These are phyloP conservation scores for Hippocampus guttulatus DNA, from an alignment of 2,113 vertebrate genomes.

Conservation along the genomic window DNA sequence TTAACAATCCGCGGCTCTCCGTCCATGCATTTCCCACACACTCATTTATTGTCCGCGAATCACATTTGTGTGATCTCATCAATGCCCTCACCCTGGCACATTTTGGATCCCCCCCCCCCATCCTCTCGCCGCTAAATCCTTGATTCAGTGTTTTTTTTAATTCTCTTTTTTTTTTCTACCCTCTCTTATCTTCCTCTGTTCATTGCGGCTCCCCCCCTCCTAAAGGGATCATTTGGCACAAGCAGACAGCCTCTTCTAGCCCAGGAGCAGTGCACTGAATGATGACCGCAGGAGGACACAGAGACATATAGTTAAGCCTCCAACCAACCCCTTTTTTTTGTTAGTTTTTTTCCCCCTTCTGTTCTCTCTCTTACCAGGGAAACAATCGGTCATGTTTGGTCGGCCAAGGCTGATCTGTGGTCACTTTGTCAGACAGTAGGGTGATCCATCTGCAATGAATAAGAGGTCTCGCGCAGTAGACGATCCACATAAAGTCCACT, in stretches of 20 bases:
- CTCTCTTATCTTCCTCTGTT: slow-evolving; percentile 12
- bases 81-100: slow-evolving; percentile 8
- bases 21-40: slow-evolving; percentile 19
- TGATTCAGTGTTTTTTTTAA: neutral
- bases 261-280: slow-evolving; percentile 45
- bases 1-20: neutral
- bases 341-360: no score
- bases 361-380: slow-evolving; percentile 20
- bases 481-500: neutral
- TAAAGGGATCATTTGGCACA: slow-evolving; percentile 40
- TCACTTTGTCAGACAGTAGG: neutral
- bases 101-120: slow-evolving; percentile 14
- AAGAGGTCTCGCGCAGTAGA: neutral
- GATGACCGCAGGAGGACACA: slow-evolving; percentile 31
- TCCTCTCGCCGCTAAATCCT: slow-evolving; percentile 22
- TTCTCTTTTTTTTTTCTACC: neutral
- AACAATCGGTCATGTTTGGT: slow-evolving; percentile 27
- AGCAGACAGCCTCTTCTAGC: slow-evolving; percentile 33
- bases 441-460: slow-evolving; percentile 11
- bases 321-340: slow-evolving; percentile 1
- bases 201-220: slow-evolving; percentile 6
- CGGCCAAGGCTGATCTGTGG: slow-evolving; percentile 2
- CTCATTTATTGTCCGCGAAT: slow-evolving; percentile 27
- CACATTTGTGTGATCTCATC: neutral
- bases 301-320: slow-evolving; percentile 7